phyloP scores from a whole-genome alignment of 2,888 invertebrate species.

The Boloria euphrosyne region DNA sequence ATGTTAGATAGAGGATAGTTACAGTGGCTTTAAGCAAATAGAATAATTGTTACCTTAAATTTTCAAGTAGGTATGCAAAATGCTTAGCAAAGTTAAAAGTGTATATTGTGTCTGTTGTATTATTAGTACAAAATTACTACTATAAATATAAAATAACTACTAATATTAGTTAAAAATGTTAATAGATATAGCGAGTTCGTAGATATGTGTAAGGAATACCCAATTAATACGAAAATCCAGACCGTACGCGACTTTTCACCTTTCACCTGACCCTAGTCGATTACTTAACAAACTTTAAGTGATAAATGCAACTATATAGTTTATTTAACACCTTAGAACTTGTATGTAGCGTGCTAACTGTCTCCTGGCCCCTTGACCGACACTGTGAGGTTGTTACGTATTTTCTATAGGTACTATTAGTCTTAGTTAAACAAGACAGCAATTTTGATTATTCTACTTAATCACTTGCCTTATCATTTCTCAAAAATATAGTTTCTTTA shows the following conservation, averaged over 20 bases:
- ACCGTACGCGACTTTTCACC: conserved; percentile 12
- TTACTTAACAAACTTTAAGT: conserved; percentile 12
- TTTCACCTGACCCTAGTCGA: conserved; percentile 9
- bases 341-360: conserved; percentile 46
- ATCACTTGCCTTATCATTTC: not conserved
- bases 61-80: too few relatives aligned
- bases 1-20: conserved; percentile 2
- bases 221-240: conserved; percentile 13
- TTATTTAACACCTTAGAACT: conserved; percentile 24
- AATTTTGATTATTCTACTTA: not conserved
- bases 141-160: too few relatives aligned
- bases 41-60: too few relatives aligned
- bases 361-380: conserved; percentile 55
- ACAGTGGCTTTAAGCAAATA: not conserved
- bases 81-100: too few relatives aligned
- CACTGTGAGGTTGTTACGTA: conserved; percentile 40
- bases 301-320: conserved; percentile 23
- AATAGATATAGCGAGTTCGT: too few relatives aligned
- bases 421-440: conserved; percentile 8
- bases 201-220: not conserved
- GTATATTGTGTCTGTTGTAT: too few relatives aligned
- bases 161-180: too few relatives aligned
- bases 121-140: too few relatives aligned
- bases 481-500: not conserved
- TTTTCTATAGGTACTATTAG: conserved; percentile 20